Evolutionary conservation across 2,113 vertebrate genomes (phyloP).

Genomic region (Miniopterus natalensis): DNA sequence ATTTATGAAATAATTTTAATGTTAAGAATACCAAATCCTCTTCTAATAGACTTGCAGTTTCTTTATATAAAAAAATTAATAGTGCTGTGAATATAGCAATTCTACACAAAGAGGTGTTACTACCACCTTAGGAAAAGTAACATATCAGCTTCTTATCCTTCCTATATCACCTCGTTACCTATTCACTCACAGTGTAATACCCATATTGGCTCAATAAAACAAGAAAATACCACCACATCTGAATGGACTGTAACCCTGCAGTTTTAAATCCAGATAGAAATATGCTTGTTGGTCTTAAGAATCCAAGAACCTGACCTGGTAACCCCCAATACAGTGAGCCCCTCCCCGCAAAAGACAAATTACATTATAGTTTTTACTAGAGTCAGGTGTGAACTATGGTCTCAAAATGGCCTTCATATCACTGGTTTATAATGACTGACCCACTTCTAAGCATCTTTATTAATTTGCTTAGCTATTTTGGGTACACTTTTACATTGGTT

Average conservation of each 20-base stretch:
- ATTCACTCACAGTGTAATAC: background rate
- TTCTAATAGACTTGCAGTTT: background rate
- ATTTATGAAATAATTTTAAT: slow-evolving; percentile 24
- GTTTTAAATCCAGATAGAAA: background rate
- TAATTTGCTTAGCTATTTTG: slow-evolving; percentile 2
- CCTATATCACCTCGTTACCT: background rate
- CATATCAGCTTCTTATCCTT: background rate
- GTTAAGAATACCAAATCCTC: background rate
- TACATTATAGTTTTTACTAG: background rate
- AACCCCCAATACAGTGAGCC: background rate
- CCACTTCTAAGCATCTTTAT: slow-evolving; percentile 16
- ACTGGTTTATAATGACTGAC: background rate
- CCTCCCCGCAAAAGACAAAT: background rate
- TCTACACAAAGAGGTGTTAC: background rate
- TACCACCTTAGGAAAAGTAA: background rate
- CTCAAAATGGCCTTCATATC: background rate
- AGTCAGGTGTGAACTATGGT: slow-evolving; percentile 1
- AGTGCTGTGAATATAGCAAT: background rate
- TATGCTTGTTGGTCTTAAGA: background rate
- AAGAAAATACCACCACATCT: background rate
- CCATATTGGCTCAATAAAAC: background rate
- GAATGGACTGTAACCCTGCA: background rate
- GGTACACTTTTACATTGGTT: background rate
- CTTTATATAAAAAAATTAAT: background rate
- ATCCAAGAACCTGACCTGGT: background rate